These are phyloP conservation scores for Cyrtonyx montezumae DNA, from an alignment of 2,113 vertebrate species.

Conservation along the genomic window DNA sequence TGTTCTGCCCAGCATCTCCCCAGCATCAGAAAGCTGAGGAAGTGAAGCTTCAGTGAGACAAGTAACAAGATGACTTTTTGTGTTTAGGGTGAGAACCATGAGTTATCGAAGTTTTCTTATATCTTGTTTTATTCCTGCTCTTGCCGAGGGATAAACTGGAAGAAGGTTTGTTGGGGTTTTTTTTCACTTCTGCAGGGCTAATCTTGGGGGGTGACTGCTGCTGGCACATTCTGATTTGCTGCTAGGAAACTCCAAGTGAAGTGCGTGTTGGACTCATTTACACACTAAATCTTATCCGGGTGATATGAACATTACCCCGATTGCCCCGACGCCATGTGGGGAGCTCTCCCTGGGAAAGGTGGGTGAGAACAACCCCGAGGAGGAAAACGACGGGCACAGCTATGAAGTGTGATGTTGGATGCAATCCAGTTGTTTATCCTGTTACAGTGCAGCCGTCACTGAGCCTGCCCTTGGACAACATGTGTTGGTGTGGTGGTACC, in stretches of 20 bases:
- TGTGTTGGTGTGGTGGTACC: fast-evolving
- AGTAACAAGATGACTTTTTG: background rate
- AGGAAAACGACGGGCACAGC: background rate
- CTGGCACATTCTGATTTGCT: background rate
- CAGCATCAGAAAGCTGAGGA: background rate
- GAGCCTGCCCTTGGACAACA: fast-evolving
- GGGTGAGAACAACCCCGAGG: background rate
- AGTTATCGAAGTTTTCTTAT: background rate
- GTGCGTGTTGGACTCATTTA: background rate
- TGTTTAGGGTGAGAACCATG: background rate
- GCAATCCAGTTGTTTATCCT: background rate
- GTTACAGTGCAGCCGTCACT: background rate
- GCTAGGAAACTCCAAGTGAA: background rate
- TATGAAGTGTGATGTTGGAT: background rate
- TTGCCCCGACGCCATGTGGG: fast-evolving
- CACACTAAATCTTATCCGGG: background rate
- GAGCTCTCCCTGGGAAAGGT: background rate
- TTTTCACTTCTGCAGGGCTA: background rate
- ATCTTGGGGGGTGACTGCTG: background rate
- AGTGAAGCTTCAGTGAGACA: background rate
- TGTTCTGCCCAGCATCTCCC: background rate
- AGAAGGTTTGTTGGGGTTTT: fast-evolving
- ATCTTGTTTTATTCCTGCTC: background rate
- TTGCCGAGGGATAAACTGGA: background rate
- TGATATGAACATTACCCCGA: background rate